Evolutionary conservation across 2,888 invertebrate species (phyloP), one percentile per base, ranked within the genome.

Genomic region (Orgyia antiqua): DNA sequence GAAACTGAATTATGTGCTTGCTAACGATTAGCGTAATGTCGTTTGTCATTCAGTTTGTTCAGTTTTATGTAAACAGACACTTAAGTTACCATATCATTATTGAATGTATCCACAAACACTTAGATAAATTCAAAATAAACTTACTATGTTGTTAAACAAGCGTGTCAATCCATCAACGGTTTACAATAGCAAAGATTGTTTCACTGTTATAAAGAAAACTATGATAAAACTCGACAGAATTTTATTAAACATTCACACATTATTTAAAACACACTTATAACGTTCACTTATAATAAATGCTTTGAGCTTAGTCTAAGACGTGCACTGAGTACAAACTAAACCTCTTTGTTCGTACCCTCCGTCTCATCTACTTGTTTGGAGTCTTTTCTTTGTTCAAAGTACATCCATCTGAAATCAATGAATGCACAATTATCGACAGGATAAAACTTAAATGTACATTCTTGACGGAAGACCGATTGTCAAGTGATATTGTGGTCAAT

Each of bases 81-180:
- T 72, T 73, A 72, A 72, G 73, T 79, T 73, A 71, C 55, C 68
- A 72, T 73, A 77, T 75, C 74, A 64, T 58, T 66, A 65, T 58
- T 58, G 66, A 71, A 69, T 66, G 59, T 65, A 63, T 72, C 48
- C 51, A 63, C 70, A 73, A 73, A 78, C 74, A 75, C 50, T 53
- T 60, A 45, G 31, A 31, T 45, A 51, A 62, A 73, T 68, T 58
- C 62, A 73, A 69, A 75, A 74, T 68, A 70, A 70, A 70, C 69
- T 61, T 46, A 42, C 44, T 53, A 50, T 48, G 41, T 50, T 50
- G 56, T 54, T 60, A 60, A 64, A 64, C 50, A 58, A 70, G 45
- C n/a, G n/a, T n/a, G n/a, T n/a, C n/a, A n/a, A 42, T 48, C 31
- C 33, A 37, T 39, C 30, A 36, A 34, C 27, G 32, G 48, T 44